Base-by-base conservation (phyloP, 2,113 vertebrate genomes). In the Notarius lentiginosus region DNA sequence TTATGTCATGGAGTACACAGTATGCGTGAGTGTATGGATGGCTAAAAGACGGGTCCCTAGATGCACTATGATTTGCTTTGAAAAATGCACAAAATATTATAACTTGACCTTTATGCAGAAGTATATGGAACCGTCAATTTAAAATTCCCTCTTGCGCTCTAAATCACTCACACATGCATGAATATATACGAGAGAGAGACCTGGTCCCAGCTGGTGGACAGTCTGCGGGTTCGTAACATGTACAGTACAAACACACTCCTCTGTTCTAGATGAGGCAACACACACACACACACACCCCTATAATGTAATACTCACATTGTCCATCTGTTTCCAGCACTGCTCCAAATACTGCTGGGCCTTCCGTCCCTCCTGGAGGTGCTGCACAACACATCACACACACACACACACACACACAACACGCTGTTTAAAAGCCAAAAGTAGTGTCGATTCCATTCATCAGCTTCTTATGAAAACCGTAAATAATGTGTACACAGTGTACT, bases 241-340 rank as follows among this genome's bases (percentile, higher is more conserved):
- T 3, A 17, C 14, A 84, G 49, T 12, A 41, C 53, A 72, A 30
- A 41, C 24, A 53, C 56, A 79, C 41, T 24, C 60, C 24, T 7
- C 60, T 61, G 7, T 7, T 61, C 20, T 61, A 61, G 56, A 5
- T 58, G 56, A 58, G 60, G 60, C 1, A 18, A 27, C 10, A 66
- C 65, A 15, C 65, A 68, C n/a, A 68, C 41, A 58, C 49, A 86
- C 20, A 20, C 82, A 34, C 41, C 3, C n/a, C 27, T 14, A 12
- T 24, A 47, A 61, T 81, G 56, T 81, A 47, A 56, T 92, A 97
- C 98, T 98, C 93, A 99, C 98, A 90, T 97, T 99, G 94, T 99
- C 98, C 98, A 99, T 99, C 95, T 98, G 97, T 92, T 99, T 99
- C 97, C 97, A 98, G 94, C 97, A 99, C 89, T 98, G 97, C 88